Conservation (phyloP, 2,113 vertebrate species). For the Channa maculata region DNA sequence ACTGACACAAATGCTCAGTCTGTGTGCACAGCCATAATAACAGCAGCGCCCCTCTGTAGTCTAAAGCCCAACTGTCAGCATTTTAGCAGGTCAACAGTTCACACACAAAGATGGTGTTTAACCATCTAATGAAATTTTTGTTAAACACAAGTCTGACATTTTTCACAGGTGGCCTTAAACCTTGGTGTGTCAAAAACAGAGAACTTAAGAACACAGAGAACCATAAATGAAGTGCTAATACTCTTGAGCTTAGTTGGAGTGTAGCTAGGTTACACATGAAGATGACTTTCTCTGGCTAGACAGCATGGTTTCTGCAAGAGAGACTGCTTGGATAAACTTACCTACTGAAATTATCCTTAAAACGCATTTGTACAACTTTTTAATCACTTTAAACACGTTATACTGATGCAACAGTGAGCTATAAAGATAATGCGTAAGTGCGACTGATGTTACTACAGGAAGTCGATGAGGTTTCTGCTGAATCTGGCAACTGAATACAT, state of each 20-base stretch:
- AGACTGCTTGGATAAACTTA: not conserved
- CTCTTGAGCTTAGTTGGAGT: not conserved
- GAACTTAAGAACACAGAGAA: not conserved
- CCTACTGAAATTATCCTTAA: not conserved
- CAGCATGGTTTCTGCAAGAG: no score
- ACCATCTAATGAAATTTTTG: not conserved
- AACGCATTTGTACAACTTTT: no score
- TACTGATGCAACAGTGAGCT: no score
- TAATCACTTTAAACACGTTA: no score
- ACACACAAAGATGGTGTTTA: not conserved
- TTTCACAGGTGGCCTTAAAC: no score
- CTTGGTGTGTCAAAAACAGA: no score
- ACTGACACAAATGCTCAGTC: conserved; percentile 14
- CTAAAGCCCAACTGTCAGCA: conserved; percentile 48
- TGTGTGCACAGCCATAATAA: not conserved
- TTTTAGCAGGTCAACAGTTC: conserved; percentile 16
- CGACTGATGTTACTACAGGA: not conserved
- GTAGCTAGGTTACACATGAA: not conserved
- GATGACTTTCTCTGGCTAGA: not conserved
- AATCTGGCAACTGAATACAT: conserved; percentile 9
- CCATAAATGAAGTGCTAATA: not conserved
- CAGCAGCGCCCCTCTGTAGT: conserved; percentile 18
- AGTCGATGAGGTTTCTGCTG: rapidly evolving
- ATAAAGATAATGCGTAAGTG: no score
- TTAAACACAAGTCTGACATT: no score